Evolutionary conservation across 2,797 vertebrate genomes (phyloP).

Genomic region (Mallotus villosus): DNA sequence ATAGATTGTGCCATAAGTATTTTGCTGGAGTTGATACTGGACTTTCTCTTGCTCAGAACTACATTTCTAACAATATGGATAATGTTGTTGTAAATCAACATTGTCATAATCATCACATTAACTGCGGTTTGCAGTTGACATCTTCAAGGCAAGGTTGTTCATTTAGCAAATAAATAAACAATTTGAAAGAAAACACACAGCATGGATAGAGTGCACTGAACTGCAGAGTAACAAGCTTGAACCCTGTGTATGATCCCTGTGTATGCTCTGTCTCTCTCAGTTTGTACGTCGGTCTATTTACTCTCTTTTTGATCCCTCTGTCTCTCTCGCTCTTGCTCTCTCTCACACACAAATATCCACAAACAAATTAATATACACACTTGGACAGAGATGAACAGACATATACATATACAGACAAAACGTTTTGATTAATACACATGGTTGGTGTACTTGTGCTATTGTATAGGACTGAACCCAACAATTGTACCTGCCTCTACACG

Average conservation of each 20-base stretch:
- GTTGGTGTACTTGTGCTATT: not conserved
- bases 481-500: constrained; percentile 7
- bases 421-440: not conserved
- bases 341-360: constrained; percentile 37
- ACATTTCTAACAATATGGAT: constrained; percentile 33
- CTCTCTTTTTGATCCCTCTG: not conserved
- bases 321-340: constrained; percentile 9
- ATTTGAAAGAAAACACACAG: constrained; percentile 61
- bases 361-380: constrained; percentile 35
- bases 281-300: not conserved
- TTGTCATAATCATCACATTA: constrained; percentile 50
- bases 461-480: not conserved
- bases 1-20: constrained; percentile 6
- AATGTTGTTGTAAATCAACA: constrained; percentile 31
- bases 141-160: constrained; percentile 75
- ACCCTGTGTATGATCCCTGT: not conserved
- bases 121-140: constrained; percentile 68
- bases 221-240: constrained; percentile 31
- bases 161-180: constrained; percentile 65
- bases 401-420: not conserved
- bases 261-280: constrained; percentile 14
- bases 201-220: constrained; percentile 47
- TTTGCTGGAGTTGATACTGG: constrained; percentile 15
- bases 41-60: constrained; percentile 10
- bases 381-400: not conserved